Conservation (phyloP, 2,797 vertebrate genomes). For the Mormyrus proboscirostris region DNA sequence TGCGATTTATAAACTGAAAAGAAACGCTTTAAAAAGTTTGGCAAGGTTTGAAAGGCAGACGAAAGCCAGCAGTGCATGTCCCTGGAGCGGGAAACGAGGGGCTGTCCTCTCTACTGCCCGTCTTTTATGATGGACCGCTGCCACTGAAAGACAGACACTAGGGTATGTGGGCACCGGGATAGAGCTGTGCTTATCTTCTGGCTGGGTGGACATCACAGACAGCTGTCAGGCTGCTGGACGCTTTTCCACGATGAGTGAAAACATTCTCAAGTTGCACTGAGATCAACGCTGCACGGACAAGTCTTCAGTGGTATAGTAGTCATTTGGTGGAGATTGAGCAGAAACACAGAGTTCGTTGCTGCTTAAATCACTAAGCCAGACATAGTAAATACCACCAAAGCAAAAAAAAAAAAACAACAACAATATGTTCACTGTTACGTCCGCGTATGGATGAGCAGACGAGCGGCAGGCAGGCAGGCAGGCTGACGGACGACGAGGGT, state of each 20-base stretch:
- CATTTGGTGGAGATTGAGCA: not conserved
- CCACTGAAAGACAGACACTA: not conserved
- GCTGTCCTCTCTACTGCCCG: conserved; percentile 42
- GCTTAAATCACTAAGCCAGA: not conserved
- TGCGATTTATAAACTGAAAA: conserved; percentile 82
- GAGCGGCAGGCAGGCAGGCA: too few relatives aligned
- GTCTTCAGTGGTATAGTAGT: not conserved
- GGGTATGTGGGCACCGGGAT: conserved; percentile 18
- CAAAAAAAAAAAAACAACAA: not conserved
- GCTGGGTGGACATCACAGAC: not conserved
- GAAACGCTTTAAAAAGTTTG: conserved; percentile 70
- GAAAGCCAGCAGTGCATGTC: conserved; percentile 55
- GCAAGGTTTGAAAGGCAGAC: conserved; percentile 67
- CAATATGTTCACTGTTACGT: not conserved
- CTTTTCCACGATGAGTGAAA: not conserved
- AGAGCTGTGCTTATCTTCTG: not conserved
- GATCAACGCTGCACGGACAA: not conserved
- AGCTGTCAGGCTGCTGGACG: not conserved
- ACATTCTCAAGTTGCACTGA: conserved; percentile 11
- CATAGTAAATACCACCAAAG: not conserved
- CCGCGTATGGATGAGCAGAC: too few relatives aligned
- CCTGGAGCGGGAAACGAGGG: conserved; percentile 45
- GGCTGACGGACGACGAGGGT: too few relatives aligned
- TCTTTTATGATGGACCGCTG: conserved; percentile 13
- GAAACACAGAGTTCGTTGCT: not conserved